Base-by-base conservation (phyloP, 2,888 invertebrate species). In the Catocala nupta region DNA sequence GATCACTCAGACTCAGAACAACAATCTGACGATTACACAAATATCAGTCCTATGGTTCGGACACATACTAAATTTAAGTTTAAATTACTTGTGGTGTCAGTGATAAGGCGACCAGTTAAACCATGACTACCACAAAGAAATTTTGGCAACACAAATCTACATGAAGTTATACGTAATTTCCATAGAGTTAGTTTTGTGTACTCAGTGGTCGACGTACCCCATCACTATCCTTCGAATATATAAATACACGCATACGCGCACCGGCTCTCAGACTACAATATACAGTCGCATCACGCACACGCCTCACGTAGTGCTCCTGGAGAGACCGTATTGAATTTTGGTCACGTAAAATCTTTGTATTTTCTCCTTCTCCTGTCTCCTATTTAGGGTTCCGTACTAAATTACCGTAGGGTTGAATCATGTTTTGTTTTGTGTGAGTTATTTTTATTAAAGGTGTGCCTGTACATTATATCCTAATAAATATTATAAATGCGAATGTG, bases 261-360 rank as follows among this genome's bases (percentile, higher is more conserved):
- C 25, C 58, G 43, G 58, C 81, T 78, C 78, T 59, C 61, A 10
- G 34, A 54, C 75, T 80, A 79, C 62, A 63, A 75, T 72, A 73
- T 56, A 71, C 56, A 60, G 51, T 44, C 13, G 49, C 63, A 75
- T 87, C 78, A 68, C 63, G 78, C 63, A 89, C 72, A 68, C 88
- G 70, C 65, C 70, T 83, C 90, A 90, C 90, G 89, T 86, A 69
- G 49, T 42, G 50, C 70, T 71, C 72, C 75, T 72, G 77, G 80
- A 84, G 83, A 82, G 65, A 73, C 66, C 73, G 84, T 90, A 91
- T 90, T 88, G 90, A 85, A 91, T 90, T 90, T 89, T 83, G 86
- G 89, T 90, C 91, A 91, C 91, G 91, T 90, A 88, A 82, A 81
- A 85, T 90, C 89, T 89, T 90, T 88, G 89, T 90, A 89, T 90